A percentile compares a stretch with the other conserved stretches of the same genome.
These are phyloP conservation scores for Pseudobourletiella spinata DNA, from an alignment of 1,140 invertebrate species.

Conservation along the genomic window DNA sequence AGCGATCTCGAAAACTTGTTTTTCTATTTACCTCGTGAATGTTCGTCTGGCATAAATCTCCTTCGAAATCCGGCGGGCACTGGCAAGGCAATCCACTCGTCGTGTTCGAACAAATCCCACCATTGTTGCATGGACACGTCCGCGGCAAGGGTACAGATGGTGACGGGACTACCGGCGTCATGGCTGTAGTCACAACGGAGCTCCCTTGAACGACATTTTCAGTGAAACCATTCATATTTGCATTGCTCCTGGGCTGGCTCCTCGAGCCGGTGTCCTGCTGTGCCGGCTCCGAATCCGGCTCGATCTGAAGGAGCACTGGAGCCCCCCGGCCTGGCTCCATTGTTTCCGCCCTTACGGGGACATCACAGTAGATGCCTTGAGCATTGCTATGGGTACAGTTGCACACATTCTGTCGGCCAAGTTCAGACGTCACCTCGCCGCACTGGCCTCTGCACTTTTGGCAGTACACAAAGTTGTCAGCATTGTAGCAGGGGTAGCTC, in stretches of 20 bases:
- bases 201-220: too few relatives aligned
- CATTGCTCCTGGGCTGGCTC: too few relatives aligned
- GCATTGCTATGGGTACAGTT: constrained; percentile 38
- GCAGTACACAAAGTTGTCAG: constrained; percentile 25
- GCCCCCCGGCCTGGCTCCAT: constrained; percentile 40
- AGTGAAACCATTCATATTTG: too few relatives aligned
- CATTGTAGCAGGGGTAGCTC: constrained; percentile 16
- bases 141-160: neutral
- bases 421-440: constrained; percentile 2
- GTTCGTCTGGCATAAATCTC: constrained; percentile 6
- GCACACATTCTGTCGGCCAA: constrained; percentile 1
- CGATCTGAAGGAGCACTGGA: constrained; percentile 47
- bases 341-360: constrained; percentile 36
- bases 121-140: constrained; percentile 42
- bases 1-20: too few relatives aligned
- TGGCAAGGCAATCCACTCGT: neutral
- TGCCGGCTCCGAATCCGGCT: neutral
- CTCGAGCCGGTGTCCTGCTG: too few relatives aligned
- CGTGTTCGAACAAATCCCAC: constrained; percentile 39
- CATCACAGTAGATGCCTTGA: neutral
- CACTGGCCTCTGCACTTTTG: constrained; percentile 6
- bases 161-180: neutral
- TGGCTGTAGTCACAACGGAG: neutral
- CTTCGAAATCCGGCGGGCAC: neutral
- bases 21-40: constrained; percentile 10